Conservation (phyloP, 1,140 invertebrate species). For the Leptoteleia sp. region DNA sequence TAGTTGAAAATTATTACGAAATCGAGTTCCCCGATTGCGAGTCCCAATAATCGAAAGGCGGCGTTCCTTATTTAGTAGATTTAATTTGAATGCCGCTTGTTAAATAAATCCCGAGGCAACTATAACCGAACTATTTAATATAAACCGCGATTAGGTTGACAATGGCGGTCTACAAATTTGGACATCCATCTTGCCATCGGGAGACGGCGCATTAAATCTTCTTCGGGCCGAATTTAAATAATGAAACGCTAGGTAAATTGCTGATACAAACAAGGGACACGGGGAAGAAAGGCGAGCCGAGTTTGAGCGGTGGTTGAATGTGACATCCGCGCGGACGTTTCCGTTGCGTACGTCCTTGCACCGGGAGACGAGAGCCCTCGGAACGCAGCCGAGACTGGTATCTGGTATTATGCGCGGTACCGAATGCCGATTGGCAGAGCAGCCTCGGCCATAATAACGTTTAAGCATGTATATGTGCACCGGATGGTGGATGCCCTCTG, state of each 20-base stretch:
- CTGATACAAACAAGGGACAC: slow-evolving; percentile 1
- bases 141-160: too few relatives aligned
- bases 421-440: slow-evolving; percentile 66
- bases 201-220: neutral
- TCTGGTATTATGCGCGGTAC: slow-evolving; percentile 61
- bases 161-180: slow-evolving; percentile 2
- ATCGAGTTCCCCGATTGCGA: too few relatives aligned
- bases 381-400: slow-evolving; percentile 48
- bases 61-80: too few relatives aligned
- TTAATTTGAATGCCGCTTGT: too few relatives aligned
- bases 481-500: slow-evolving; percentile 64
- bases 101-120: too few relatives aligned
- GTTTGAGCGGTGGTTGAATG: slow-evolving; percentile 29
- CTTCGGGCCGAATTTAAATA: slow-evolving; percentile 6
- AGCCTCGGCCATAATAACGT: slow-evolving; percentile 62
- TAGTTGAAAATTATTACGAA: too few relatives aligned
- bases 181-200: neutral
- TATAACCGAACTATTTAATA: slow-evolving; percentile 1
- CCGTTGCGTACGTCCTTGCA: slow-evolving; percentile 64
- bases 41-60: too few relatives aligned
- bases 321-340: slow-evolving; percentile 53
- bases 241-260: slow-evolving; percentile 37
- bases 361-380: slow-evolving; percentile 21
- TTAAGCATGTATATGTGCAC: slow-evolving; percentile 67
- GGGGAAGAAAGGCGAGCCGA: slow-evolving; percentile 6